Evolutionary conservation across 2,888 invertebrate genomes (phyloP).

Genomic region (Chirona hameri): DNA sequence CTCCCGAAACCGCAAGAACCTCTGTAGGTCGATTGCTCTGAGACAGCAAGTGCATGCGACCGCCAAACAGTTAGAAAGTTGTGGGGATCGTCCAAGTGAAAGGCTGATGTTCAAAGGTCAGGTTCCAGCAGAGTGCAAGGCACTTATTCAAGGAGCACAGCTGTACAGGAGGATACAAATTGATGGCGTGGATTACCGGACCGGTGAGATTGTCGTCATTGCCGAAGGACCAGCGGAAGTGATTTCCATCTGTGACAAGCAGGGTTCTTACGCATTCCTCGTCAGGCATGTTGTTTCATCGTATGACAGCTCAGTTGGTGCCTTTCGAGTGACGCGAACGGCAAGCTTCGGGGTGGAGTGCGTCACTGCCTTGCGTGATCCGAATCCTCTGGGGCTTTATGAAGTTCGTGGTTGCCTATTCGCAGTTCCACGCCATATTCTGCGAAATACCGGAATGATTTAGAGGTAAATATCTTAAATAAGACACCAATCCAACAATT

Average conservation of each 20-base stretch:
- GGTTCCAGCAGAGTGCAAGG: neutral
- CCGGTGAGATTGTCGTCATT: neutral
- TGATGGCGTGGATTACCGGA: neutral
- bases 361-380: neutral
- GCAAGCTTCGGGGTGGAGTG: neutral
- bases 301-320: neutral
- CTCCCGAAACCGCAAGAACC: no score
- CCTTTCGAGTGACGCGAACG: neutral
- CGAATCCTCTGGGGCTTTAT: neutral
- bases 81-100: no score
- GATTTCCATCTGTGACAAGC: neutral
- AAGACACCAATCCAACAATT: neutral
- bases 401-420: neutral
- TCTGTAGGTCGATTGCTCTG: no score
- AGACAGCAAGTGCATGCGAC: no score
- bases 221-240: neutral
- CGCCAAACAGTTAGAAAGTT: no score
- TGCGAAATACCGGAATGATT: neutral
- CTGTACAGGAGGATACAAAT: neutral
- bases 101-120: no score
- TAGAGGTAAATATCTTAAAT: neutral
- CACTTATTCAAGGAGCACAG: neutral
- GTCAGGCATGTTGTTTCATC: neutral
- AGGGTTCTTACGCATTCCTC: neutral
- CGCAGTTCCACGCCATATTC: neutral